Evolutionary conservation across 2,797 vertebrate species (phyloP).

Genomic region (Coluber constrictor): DNA sequence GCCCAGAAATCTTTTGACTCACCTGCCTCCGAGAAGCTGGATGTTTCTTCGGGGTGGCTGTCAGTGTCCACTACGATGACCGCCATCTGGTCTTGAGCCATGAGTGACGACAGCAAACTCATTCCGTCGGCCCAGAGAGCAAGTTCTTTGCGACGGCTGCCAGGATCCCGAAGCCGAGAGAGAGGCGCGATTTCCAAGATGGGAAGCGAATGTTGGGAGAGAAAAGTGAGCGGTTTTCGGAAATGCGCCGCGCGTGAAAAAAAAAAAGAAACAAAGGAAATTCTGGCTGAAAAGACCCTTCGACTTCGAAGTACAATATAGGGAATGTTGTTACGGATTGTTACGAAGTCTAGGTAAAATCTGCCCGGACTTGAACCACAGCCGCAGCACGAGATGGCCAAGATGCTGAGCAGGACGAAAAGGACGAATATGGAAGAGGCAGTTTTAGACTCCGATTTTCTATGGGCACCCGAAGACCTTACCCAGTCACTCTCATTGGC

Average conservation of each 20-base stretch:
- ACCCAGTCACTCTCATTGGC: not conserved
- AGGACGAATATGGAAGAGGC: not conserved
- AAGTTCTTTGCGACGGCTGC: not conserved
- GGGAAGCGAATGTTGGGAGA: not conserved
- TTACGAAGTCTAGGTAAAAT: not conserved
- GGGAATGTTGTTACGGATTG: not conserved
- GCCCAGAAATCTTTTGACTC: accelerated
- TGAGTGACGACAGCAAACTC: not conserved
- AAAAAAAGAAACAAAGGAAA: not conserved
- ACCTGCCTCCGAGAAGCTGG: accelerated
- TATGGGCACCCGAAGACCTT: not conserved
- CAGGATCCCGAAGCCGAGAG: too few relatives aligned
- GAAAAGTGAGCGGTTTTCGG: not conserved
- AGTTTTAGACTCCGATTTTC: not conserved
- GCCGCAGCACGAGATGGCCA: not conserved
- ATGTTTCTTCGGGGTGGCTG: not conserved
- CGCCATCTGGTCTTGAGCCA: not conserved
- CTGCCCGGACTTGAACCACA: not conserved
- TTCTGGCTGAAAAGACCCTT: not conserved
- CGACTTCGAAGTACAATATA: not conserved
- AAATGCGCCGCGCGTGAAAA: not conserved
- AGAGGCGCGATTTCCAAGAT: not conserved
- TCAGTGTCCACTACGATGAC: constrained; percentile 3
- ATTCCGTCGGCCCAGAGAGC: not conserved
- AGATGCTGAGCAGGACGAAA: not conserved